phyloP scores from a whole-genome alignment of 1,140 invertebrate genomes.

The Lasioglossum baleicum region DNA sequence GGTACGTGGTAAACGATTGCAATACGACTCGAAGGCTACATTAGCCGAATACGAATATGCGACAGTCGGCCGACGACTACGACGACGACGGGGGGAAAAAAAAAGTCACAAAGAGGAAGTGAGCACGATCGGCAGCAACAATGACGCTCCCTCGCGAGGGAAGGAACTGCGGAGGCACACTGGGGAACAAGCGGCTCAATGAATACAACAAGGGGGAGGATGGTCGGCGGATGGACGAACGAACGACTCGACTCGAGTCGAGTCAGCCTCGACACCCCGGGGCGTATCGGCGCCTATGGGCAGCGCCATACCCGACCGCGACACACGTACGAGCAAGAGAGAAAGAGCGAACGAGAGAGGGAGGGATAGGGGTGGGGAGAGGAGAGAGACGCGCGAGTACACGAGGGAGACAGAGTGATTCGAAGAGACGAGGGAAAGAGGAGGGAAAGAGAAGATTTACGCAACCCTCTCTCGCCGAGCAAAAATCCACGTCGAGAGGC shows the following conservation, averaged over 20 bases:
- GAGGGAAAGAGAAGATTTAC: constrained; percentile 68
- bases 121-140: constrained; percentile 44
- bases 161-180: constrained; percentile 39
- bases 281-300: constrained; percentile 68
- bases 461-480: constrained; percentile 71
- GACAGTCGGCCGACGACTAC: neutral
- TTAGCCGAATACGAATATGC: constrained; percentile 27
- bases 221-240: constrained; percentile 63
- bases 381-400: constrained; percentile 17
- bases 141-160: constrained; percentile 52
- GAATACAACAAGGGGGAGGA: constrained; percentile 68
- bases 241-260: constrained; percentile 49
- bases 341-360: constrained; percentile 36
- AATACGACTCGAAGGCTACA: constrained; percentile 27
- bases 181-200: constrained; percentile 61
- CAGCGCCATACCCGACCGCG: constrained; percentile 63
- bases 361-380: neutral
- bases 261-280: constrained; percentile 64
- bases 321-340: constrained; percentile 50
- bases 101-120: constrained; percentile 42
- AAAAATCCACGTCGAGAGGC: constrained; percentile 69
- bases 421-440: constrained; percentile 22
- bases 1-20: constrained; percentile 43
- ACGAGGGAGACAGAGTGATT: constrained; percentile 41
- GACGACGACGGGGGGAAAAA: no score